Evolutionary conservation across 2,113 vertebrate genomes (phyloP).

Genomic region (Athene noctua): DNA sequence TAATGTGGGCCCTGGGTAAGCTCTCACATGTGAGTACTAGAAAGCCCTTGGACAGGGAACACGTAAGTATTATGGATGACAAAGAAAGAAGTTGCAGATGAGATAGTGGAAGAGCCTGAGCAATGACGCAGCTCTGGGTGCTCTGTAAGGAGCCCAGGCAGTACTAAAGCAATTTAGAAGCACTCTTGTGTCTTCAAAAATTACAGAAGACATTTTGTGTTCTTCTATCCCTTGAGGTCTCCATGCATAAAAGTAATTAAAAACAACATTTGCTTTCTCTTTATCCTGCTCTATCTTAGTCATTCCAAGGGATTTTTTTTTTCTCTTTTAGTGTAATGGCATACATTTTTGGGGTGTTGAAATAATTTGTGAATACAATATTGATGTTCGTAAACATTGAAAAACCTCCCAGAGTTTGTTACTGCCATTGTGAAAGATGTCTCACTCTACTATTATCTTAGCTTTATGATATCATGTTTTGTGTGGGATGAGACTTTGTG

Average conservation of each 20-base stretch:
- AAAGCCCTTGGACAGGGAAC: neutral
- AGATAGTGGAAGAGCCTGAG: neutral
- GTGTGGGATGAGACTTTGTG: conserved; percentile 17
- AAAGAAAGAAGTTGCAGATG: neutral
- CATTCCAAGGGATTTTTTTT: neutral
- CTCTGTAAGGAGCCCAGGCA: neutral
- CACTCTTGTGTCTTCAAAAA: neutral
- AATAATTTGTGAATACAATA: neutral
- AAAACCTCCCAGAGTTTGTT: conserved; percentile 22
- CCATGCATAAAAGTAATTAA: conserved; percentile 17
- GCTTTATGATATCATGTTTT: conserved; percentile 56
- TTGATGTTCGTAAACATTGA: conserved; percentile 10
- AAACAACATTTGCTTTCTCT: neutral
- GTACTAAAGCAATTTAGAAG: neutral
- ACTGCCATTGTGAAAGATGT: conserved; percentile 46
- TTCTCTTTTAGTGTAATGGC: neutral
- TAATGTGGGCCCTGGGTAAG: neutral
- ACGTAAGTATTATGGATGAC: neutral
- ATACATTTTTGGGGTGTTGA: neutral
- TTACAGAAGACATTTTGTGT: neutral
- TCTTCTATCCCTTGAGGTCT: neutral
- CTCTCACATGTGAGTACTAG: neutral
- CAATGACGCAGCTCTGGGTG: neutral
- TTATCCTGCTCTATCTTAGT: neutral
- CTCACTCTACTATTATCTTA: conserved; percentile 36